Base-by-base conservation (phyloP, 2,797 vertebrate genomes). In the Botia kubotai region DNA sequence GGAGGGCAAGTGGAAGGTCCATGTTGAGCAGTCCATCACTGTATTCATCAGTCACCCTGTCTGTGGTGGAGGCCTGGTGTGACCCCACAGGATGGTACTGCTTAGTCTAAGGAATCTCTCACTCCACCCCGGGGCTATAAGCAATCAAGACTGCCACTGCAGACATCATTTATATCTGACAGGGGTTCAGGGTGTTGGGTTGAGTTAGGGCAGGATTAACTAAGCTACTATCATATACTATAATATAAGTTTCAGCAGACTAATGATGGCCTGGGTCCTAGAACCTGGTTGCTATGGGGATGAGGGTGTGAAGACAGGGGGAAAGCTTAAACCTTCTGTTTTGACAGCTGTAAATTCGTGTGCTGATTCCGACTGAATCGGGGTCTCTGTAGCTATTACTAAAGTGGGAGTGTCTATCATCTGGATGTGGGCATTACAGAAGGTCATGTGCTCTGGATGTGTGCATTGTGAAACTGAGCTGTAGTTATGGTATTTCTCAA, bases 101-200 rank as follows among this genome's bases (percentile, higher is more conserved):
- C 83, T 91, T 89, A 90, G 87, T 88, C 86, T 84, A 80, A 88
- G 76, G 86, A 87, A 92, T 84, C 85, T 90, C 87, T 89, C 87
- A 77, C 65, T 85, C 89, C 48, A 78, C 60, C 85, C 80, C 29
- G 13, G 50, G 75, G 83, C 72, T 78, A 68, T 68, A 57, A 82
- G 88, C 87, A 86, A 81, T 85, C 73, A 86, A 90, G 90, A 93
- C 92, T 93, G 91, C 84, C 84, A 77, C 72, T 80, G 39, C 80
- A 81, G 81, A 87, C 75, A 53, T 89, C 88, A 87, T 93, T 93
- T 92, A 89, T 92, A 91, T 90, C 90, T 92, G 92, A 92, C 91
- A 92, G 86, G 87, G 84, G 83, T 85, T 85, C 86, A 84, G 79
- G 86, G 87, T 90, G 80, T 46, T 65, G 80, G 85, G 87, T 90